These are phyloP conservation scores for Tiphia femorata DNA, from an alignment of 2,888 invertebrate species.

Conservation along the genomic window DNA sequence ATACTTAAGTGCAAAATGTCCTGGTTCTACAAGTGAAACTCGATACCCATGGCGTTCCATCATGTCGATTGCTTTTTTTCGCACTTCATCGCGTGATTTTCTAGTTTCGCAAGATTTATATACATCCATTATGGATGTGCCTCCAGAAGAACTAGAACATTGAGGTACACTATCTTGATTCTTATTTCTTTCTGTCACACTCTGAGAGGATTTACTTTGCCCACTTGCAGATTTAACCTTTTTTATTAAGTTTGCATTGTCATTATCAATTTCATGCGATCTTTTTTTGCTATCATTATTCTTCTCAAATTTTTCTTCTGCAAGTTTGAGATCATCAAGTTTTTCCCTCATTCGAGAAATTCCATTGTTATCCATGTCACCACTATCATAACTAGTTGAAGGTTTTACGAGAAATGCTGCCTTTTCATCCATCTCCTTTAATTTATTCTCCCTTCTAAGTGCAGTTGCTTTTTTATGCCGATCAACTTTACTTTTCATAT, in stretches of 20 bases:
- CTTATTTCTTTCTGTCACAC: background rate
- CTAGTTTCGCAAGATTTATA: conserved; percentile 27
- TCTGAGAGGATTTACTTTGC: background rate
- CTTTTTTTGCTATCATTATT: conserved; percentile 16
- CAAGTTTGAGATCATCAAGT: conserved; percentile 17
- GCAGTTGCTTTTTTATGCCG: conserved; percentile 38
- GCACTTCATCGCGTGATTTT: conserved; percentile 31
- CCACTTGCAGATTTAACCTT: background rate
- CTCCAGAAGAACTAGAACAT: background rate
- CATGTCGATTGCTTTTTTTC: conserved; percentile 49
- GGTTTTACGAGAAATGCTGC: conserved; percentile 25
- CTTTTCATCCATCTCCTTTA: conserved; percentile 45
- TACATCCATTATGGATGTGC: conserved; percentile 30
- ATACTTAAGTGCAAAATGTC: conserved; percentile 78
- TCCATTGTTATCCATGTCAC: background rate
- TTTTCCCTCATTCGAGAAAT: conserved; percentile 18
- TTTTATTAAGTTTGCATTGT: background rate
- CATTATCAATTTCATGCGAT: conserved; percentile 7
- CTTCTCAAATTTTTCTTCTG: conserved; percentile 19
- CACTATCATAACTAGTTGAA: conserved; percentile 8
- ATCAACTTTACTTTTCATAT: conserved; percentile 47
- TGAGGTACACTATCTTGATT: background rate
- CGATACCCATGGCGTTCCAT: conserved; percentile 66
- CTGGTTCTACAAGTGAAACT: conserved; percentile 73
- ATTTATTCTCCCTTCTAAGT: conserved; percentile 39